Conservation (phyloP, 2,797 vertebrate species). For the Paedocypris micromegethes region DNA sequence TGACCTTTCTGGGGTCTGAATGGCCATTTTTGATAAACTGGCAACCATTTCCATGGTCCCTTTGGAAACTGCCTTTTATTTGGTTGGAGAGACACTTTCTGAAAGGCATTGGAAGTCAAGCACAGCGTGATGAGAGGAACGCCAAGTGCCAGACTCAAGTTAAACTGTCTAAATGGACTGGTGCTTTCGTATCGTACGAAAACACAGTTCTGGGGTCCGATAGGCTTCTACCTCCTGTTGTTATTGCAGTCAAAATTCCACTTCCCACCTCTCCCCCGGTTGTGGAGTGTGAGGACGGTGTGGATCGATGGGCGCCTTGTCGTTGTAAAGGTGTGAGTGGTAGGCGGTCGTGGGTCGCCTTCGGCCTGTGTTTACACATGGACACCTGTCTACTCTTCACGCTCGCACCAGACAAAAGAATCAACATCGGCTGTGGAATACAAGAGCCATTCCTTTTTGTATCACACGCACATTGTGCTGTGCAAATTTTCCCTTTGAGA, state of each 20-base stretch:
- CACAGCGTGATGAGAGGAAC: slow-evolving; percentile 16
- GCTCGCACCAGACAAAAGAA: slow-evolving; percentile 15
- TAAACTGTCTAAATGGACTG: slow-evolving; percentile 46
- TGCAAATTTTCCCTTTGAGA: no score
- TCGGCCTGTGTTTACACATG: slow-evolving; percentile 28
- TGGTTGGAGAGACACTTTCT: slow-evolving; percentile 26
- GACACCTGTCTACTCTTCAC: slow-evolving; percentile 21
- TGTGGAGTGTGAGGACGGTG: slow-evolving; percentile 28
- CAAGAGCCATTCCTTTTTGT: not conserved
- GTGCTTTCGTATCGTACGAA: slow-evolving; percentile 1
- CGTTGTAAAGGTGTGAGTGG: slow-evolving; percentile 36
- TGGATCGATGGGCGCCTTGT: slow-evolving; percentile 43
- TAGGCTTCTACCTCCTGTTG: slow-evolving; percentile 23
- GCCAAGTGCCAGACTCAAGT: slow-evolving; percentile 36
- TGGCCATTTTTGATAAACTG: slow-evolving; percentile 23
- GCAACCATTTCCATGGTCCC: slow-evolving; percentile 29
- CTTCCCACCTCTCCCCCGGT: slow-evolving; percentile 46
- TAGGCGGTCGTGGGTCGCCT: slow-evolving; percentile 18
- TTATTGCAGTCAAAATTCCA: slow-evolving; percentile 38
- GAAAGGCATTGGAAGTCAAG: slow-evolving; percentile 15
- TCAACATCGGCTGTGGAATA: not conserved
- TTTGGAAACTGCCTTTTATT: slow-evolving; percentile 2
- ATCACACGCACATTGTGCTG: not conserved
- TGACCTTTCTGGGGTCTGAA: slow-evolving; percentile 43
- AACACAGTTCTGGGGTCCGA: slow-evolving; percentile 24